Base-by-base conservation (phyloP, 2,113 vertebrate species). In the Pantherophis guttatus region DNA sequence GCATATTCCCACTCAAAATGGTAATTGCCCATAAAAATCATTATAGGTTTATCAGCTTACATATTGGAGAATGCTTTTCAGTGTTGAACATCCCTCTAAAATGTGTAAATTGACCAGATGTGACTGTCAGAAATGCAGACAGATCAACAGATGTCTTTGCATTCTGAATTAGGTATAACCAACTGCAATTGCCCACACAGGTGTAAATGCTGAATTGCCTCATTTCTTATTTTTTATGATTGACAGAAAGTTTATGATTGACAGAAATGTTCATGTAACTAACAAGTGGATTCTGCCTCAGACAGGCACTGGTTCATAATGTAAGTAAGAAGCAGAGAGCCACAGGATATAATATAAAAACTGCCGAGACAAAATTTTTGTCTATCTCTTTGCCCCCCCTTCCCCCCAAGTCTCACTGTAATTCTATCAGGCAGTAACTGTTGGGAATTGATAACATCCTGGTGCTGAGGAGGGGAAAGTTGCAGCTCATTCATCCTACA, bases 111-210 rank as follows among this genome's bases (percentile, higher is more conserved):
- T 90, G n/a, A 90, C 92, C 92, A 90, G 89, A 55, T 93, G 92
- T 93, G 89, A 33, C 81, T 93, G 81, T 90, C 92, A 93, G 54
- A 65, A 50, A 65, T 54, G 53, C 65, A 93, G 92, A 90, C 57
- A 93, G 55, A 93, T 81, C 86, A 81, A 93, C 92, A 93, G 89
- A 93, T 93, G 81, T 89, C 87, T 90, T 90, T 90, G 92, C 92
- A 93, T 93, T 87, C 19, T 87, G 92, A 93, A 90, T 93, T 87
- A 90, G 57, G 50, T 90, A 33, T 48, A 87, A 87, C 89, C 89
- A 90, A 70, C 57, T 62, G 50, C n/a, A 12, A 24, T 93, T 90
- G 44, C 54, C 70, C 55, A 93, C 88, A 44, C 54, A n/a, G 50
- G 55, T 65, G 55, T 65, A 87, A 93, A 65, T 87, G 81, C 57